These are phyloP conservation scores for Oreochromis aureus DNA, from an alignment of 2,113 vertebrate species.

Conservation along the genomic window DNA sequence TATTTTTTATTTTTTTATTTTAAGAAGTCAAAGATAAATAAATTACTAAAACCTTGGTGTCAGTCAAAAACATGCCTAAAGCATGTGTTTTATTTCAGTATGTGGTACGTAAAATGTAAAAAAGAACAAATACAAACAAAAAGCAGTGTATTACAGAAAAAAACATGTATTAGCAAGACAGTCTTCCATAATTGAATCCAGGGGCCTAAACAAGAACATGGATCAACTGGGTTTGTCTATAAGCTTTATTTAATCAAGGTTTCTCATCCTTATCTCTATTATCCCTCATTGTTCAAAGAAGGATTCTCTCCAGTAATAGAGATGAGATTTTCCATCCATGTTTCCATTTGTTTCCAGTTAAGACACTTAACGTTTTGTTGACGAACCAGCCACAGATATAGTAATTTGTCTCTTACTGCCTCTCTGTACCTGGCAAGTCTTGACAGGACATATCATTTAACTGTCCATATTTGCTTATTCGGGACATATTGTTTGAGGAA, in stretches of 20 bases:
- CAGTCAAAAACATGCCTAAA: background rate
- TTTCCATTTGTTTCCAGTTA: slow-evolving; percentile 59
- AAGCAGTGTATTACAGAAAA: background rate
- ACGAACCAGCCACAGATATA: background rate
- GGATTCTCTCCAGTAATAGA: slow-evolving; percentile 32
- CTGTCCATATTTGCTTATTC: background rate
- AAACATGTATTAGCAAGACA: background rate
- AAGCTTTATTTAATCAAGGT: slow-evolving; percentile 22
- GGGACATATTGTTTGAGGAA: background rate
- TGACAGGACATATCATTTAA: slow-evolving; percentile 40
- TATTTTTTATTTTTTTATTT: background rate
- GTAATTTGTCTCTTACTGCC: slow-evolving; percentile 33
- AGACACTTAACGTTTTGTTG: background rate
- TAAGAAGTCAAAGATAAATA: background rate
- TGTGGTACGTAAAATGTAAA: background rate
- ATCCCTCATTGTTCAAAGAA: slow-evolving; percentile 12
- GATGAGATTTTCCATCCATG: slow-evolving; percentile 27
- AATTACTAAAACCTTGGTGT: background rate
- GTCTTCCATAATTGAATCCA: slow-evolving; percentile 26
- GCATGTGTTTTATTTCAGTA: background rate
- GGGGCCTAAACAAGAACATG: slow-evolving; percentile 1
- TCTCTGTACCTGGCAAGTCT: slow-evolving; percentile 34
- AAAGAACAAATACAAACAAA: background rate
- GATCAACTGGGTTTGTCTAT: slow-evolving; percentile 26
- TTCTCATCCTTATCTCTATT: slow-evolving; percentile 50